These are phyloP conservation scores for Rhyacophila evoluta DNA, from an alignment of 2,888 invertebrate genomes.

Conservation along the genomic window DNA sequence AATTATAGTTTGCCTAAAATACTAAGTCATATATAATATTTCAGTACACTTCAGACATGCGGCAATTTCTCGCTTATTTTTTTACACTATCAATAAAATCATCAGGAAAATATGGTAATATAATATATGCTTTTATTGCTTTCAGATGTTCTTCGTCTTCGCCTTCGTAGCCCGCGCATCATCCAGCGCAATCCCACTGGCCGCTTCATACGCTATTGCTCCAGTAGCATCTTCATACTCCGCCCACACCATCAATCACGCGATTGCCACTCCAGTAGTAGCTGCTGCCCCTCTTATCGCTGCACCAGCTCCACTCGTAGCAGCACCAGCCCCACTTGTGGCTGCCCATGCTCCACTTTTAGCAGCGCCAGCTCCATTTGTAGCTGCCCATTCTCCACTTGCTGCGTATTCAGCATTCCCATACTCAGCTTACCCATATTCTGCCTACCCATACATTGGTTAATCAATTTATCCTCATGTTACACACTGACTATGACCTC, in stretches of 20 bases:
- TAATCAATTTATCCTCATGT: no score
- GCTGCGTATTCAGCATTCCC: conserved; percentile 42
- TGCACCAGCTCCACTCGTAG: conserved; percentile 55
- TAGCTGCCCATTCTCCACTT: conserved; percentile 26
- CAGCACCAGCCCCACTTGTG: conserved; percentile 54
- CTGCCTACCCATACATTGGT: not conserved
- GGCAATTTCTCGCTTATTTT: no score
- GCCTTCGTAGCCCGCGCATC: conserved; percentile 59
- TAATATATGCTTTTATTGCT: conserved; percentile 38
- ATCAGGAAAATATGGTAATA: not conserved
- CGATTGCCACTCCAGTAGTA: conserved; percentile 76
- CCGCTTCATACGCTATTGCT: conserved; percentile 69
- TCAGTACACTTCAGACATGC: no score
- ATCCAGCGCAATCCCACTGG: conserved; percentile 61
- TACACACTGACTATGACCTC: no score
- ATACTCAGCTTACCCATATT: conserved; percentile 53
- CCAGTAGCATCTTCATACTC: conserved; percentile 83
- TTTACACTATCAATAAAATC: no score
- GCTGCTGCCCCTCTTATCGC: conserved; percentile 60
- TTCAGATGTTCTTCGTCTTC: conserved; percentile 64
- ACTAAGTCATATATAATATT: no score
- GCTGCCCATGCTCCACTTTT: conserved; percentile 49
- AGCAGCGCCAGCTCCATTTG: conserved; percentile 55
- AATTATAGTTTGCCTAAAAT: no score
- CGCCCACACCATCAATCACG: conserved; percentile 81